A percentile compares a stretch with the other conserved stretches of the same genome.
These are phyloP conservation scores for Cephalopterus ornatus DNA, from an alignment of 2,113 vertebrate species.

Conservation along the genomic window DNA sequence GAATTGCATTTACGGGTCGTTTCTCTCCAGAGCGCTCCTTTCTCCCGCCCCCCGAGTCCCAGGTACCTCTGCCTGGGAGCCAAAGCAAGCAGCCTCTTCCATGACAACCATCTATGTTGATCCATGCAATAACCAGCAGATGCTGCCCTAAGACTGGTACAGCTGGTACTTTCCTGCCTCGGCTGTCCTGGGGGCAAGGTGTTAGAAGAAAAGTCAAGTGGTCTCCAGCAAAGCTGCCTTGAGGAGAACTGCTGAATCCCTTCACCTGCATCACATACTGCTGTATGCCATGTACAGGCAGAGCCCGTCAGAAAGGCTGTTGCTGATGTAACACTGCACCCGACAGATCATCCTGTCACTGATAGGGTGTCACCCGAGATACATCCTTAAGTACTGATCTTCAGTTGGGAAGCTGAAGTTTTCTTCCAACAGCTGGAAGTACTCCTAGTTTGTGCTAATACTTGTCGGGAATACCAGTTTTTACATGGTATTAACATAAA, in stretches of 20 bases:
- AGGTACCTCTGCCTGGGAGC: constrained; percentile 47
- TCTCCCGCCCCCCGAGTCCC: not conserved
- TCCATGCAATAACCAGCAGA: constrained; percentile 80
- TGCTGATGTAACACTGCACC: not conserved
- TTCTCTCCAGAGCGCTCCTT: not conserved
- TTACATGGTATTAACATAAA: not conserved
- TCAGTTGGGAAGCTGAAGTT: not conserved
- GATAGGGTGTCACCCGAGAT: not conserved
- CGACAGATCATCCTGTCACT: not conserved
- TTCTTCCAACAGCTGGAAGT: not conserved
- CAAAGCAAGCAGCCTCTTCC: constrained; percentile 53
- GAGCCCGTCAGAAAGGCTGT: not conserved
- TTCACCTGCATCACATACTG: not conserved
- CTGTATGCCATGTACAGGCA: not conserved
- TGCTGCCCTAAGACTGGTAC: constrained; percentile 78
- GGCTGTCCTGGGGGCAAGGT: constrained; percentile 59
- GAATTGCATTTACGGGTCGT: not conserved
- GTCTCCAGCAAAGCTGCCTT: not conserved
- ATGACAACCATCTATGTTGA: constrained; percentile 71
- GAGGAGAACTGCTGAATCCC: not conserved
- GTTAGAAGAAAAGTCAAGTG: constrained; percentile 18
- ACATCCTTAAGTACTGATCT: not conserved
- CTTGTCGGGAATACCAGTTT: not conserved
- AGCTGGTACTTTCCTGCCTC: constrained; percentile 57
- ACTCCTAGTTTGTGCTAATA: not conserved